These are phyloP conservation scores for Sardinella longiceps DNA, from an alignment of 2,797 vertebrate genomes.

Conservation along the genomic window DNA sequence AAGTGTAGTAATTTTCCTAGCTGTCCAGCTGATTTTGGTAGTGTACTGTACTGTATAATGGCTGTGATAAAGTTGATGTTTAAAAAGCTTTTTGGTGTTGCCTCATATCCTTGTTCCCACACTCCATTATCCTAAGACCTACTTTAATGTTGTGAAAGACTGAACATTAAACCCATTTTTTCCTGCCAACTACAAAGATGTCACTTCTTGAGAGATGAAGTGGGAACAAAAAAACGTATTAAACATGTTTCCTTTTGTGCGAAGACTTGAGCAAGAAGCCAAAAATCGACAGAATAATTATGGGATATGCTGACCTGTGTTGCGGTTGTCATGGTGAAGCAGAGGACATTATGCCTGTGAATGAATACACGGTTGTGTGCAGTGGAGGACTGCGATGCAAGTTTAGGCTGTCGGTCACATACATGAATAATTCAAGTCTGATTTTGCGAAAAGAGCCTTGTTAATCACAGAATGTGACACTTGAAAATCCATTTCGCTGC, in stretches of 20 bases:
- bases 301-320: slow-evolving; percentile 14
- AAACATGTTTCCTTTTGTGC: neutral
- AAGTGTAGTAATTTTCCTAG: neutral
- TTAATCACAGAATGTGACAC: slow-evolving; percentile 18
- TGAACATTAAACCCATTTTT: neutral
- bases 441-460: neutral
- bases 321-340: neutral
- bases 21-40: neutral
- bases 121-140: neutral
- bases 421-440: slow-evolving; percentile 15
- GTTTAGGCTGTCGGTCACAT: neutral
- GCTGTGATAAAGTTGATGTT: neutral
- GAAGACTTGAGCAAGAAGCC: neutral
- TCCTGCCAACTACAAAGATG: neutral
- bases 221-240: neutral
- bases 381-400: neutral
- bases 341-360: neutral
- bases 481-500: slow-evolving; percentile 9
- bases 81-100: neutral
- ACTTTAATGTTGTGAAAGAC: neutral
- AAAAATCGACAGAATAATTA: slow-evolving; percentile 20
- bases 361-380: neutral
- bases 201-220: neutral
- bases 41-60: neutral
- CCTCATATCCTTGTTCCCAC: too few relatives aligned